Conservation (phyloP, 2,797 vertebrate species). For the Myotis vivesi region DNA sequence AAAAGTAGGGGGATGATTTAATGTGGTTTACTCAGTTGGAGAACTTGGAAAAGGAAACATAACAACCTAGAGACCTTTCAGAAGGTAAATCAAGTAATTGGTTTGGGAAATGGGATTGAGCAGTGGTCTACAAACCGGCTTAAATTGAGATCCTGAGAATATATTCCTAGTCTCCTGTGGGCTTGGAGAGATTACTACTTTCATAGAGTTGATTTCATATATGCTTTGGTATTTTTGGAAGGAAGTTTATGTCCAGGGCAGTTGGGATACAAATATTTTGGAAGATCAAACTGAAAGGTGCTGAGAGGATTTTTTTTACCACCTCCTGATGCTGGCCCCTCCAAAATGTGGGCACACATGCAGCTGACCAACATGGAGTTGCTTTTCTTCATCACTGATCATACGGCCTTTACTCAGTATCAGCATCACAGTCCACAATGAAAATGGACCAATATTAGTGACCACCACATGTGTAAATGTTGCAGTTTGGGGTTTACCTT, state of each 20-base stretch:
- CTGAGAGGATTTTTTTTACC: constrained; percentile 8
- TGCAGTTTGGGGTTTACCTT: background rate
- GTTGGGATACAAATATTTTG: background rate
- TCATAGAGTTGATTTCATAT: constrained; percentile 8
- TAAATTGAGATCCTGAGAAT: constrained; percentile 23
- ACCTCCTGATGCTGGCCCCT: background rate
- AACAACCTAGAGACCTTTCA: background rate
- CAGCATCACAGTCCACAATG: background rate
- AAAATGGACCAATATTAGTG: constrained; percentile 42
- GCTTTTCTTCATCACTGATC: constrained; percentile 40
- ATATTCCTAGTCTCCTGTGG: background rate
- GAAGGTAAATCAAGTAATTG: constrained; percentile 30
- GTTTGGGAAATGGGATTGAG: background rate
- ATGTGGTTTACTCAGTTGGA: constrained; percentile 31
- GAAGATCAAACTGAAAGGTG: constrained; percentile 20
- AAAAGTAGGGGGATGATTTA: background rate
- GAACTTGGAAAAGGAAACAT: background rate
- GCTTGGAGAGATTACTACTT: background rate
- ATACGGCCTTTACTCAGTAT: constrained; percentile 19
- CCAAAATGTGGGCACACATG: background rate
- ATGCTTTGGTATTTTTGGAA: constrained; percentile 23
- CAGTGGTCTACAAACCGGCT: background rate
- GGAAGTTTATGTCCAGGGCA: background rate
- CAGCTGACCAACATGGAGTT: background rate
- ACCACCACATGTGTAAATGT: background rate